phyloP scores from a whole-genome alignment of 2,797 vertebrate genomes.

The Chelon labrosus region DNA sequence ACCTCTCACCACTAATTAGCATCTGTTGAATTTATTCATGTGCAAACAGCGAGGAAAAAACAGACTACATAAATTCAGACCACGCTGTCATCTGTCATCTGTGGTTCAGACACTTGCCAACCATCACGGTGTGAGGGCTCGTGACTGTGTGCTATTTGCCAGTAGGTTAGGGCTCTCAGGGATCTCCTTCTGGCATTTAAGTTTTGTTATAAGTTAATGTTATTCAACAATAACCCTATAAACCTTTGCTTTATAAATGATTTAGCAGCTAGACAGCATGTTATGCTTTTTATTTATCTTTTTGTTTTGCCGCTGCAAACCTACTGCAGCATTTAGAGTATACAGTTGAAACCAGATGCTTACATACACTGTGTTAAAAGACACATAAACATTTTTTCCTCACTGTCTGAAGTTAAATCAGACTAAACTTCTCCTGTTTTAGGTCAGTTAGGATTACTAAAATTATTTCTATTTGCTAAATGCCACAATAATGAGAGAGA shows the following conservation, averaged over 20 bases:
- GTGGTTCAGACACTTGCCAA: slow-evolving; percentile 58
- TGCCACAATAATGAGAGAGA: no score
- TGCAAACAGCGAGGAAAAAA: slow-evolving; percentile 46
- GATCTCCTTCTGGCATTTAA: slow-evolving; percentile 1
- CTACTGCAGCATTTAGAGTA: not conserved
- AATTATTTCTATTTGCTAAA: no score
- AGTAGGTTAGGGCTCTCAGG: slow-evolving; percentile 4
- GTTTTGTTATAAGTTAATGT: not conserved
- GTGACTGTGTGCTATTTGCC: not conserved
- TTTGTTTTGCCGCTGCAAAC: not conserved
- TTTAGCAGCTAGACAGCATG: no score
- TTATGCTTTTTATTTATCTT: not conserved
- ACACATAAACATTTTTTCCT: no score
- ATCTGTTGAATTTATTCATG: slow-evolving; percentile 73
- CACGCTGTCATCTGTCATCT: slow-evolving; percentile 51
- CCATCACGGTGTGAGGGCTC: slow-evolving; percentile 20
- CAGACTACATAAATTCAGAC: slow-evolving; percentile 39
- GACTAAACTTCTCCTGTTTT: no score
- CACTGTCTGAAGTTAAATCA: no score
- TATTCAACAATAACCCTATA: not conserved
- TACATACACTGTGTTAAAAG: no score
- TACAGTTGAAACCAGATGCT: not conserved
- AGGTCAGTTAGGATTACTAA: no score
- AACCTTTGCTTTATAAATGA: not conserved
- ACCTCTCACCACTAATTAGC: slow-evolving; percentile 49